Evolutionary conservation across 2,113 vertebrate species (phyloP).

Genomic region (Mobula hypostoma): DNA sequence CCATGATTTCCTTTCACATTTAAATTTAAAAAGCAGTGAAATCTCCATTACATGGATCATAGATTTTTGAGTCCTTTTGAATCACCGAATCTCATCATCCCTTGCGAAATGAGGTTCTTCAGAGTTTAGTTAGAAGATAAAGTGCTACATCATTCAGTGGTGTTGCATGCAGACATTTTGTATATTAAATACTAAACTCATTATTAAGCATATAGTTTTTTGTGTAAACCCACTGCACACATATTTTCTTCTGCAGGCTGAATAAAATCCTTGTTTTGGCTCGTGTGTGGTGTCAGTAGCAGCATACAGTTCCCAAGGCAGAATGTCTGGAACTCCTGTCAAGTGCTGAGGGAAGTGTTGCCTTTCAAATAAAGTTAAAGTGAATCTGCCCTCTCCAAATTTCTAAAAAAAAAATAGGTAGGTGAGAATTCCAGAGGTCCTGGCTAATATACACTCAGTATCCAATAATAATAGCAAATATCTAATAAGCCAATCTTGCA

Average conservation of each 20-base stretch:
- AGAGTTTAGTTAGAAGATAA: background rate
- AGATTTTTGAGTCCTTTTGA: constrained; percentile 1
- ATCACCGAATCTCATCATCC: background rate
- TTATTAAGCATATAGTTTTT: background rate
- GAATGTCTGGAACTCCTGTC: background rate
- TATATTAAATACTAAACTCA: background rate
- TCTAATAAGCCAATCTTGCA: no score
- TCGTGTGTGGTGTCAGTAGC: background rate
- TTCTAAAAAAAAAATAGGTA: background rate
- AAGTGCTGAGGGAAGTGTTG: background rate
- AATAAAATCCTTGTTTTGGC: background rate
- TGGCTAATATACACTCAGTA: background rate
- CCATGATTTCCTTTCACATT: background rate
- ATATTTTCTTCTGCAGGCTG: background rate
- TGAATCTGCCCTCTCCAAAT: background rate
- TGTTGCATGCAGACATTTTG: background rate
- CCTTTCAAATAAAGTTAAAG: background rate
- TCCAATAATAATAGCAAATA: no score
- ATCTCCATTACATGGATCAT: background rate
- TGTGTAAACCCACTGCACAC: background rate
- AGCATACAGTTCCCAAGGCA: background rate
- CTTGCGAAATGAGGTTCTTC: background rate
- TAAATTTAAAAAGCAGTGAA: background rate
- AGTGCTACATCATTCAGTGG: background rate
- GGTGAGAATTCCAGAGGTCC: background rate